Evolutionary conservation across 2,113 vertebrate genomes (phyloP).

Genomic region (Murina feae): DNA sequence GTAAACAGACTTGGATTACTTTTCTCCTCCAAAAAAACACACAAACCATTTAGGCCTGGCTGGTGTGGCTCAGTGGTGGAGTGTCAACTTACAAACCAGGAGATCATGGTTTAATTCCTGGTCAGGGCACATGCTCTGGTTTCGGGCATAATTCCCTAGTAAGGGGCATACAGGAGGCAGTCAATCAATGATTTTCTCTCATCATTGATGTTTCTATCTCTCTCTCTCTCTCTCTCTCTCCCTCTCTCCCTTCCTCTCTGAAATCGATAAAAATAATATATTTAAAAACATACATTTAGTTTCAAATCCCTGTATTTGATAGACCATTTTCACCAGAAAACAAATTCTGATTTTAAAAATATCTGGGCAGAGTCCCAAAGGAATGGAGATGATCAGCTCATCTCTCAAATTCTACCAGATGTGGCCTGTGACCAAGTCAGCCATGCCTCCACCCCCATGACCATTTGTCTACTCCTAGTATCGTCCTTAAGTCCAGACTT

Average conservation of each 20-base stretch:
- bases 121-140: no score
- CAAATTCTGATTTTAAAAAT: slow-evolving; percentile 4
- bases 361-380: background rate
- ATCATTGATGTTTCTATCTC: no score
- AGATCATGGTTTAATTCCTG: no score
- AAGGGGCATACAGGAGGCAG: no score
- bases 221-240: no score
- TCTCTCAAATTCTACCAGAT: background rate
- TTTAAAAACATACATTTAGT: background rate
- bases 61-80: no score
- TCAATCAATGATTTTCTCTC: no score
- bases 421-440: background rate
- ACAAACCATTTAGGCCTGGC: no score
- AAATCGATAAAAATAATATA: no score
- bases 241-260: no score
- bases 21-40: slow-evolving; percentile 19
- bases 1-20: background rate
- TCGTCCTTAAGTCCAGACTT: background rate
- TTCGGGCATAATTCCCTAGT: no score
- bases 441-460: background rate
- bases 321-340: background rate
- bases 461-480: background rate
- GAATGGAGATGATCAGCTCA: background rate
- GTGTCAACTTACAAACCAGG: no score
- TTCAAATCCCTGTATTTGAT: slow-evolving; percentile 4